Conservation (phyloP, 2,113 vertebrate species). For the Apistogramma diplotaenia region DNA sequence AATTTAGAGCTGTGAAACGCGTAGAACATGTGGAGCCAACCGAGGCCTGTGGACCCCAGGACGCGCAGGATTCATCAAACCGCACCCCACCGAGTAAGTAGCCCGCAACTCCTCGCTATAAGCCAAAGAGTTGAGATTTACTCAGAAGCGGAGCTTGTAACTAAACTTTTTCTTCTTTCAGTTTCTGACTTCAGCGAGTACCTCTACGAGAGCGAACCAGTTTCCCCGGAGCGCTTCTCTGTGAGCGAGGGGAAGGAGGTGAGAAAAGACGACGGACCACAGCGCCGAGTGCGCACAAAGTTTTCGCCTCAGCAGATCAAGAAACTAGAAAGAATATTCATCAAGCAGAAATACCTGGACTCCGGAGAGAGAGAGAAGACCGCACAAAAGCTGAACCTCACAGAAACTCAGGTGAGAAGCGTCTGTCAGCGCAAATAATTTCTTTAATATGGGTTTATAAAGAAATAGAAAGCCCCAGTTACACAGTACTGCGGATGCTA, state of each 20-base stretch:
- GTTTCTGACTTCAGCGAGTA: constrained; percentile 72
- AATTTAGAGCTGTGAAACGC: constrained; percentile 42
- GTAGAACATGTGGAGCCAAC: not conserved
- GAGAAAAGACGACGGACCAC: constrained; percentile 18
- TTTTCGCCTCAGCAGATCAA: constrained; percentile 81
- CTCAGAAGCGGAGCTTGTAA: not conserved
- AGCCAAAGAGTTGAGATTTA: not conserved
- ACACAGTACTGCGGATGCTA: not conserved
- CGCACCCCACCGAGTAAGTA: constrained; percentile 74
- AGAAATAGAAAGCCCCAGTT: not conserved
- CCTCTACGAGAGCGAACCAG: constrained; percentile 76
- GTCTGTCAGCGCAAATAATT: constrained; percentile 69
- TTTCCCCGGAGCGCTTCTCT: constrained; percentile 37
- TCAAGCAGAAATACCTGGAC: constrained; percentile 80
- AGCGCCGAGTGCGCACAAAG: constrained; percentile 77
- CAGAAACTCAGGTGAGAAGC: constrained; percentile 81
- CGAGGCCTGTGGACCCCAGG: not conserved
- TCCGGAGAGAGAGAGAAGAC: constrained; percentile 77
- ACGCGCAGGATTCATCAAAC: constrained; percentile 3
- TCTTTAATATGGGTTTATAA: not conserved
- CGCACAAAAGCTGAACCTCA: constrained; percentile 75
- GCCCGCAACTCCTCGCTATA: not conserved
- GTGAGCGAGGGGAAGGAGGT: constrained; percentile 18
- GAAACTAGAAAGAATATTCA: constrained; percentile 82
- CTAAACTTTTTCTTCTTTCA: not conserved